Evolutionary conservation across 1,140 invertebrate genomes (phyloP), one percentile per base, ranked within the genome.

Genomic region (Eumeta japonica): DNA sequence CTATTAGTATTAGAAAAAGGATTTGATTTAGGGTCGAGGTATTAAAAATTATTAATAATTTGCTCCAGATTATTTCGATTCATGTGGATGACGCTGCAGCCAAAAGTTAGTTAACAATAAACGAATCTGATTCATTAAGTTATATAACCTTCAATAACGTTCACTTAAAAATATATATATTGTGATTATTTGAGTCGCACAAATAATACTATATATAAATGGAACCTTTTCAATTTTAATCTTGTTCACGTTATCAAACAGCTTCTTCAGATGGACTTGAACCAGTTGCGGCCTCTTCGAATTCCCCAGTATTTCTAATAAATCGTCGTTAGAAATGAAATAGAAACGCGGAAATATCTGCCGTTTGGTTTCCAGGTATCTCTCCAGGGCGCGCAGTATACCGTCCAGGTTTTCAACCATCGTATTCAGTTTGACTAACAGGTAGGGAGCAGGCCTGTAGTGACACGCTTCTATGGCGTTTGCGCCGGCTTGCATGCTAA

Each of bases 241-340:
- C 58, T 84, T 85, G 67, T 86, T 80, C 35, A 92, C 81, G 62
- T 89, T 89, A 52, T 90, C 89, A 68, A 92, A 92, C 17, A 90
- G 80, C 56, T 92, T 92, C 48, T 88, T 88, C 33, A 92, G 75
- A 65, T 92, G 89, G 3, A 84, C 83, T 70, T 92, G 90, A 41
- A 92, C 82, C 19, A 87, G 70, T 48, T 89, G 86, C 0, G 89
- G 90, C 52, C 84, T 86, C 53, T 85, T 90, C 2, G 89, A 86
- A 63, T 92, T 86, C 3, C 83, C 86, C 20, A 94, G 73, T 55
- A 93, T 92, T 66, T 92, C 89, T 4, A 94, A 66, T 15, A 92
- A 71, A 62, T 92, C 89, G 64, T 92, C 89, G 68, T 93, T 92
- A 3, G 90, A 92, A 49, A 93, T 86, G 55, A 94, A 94, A 75